These are phyloP conservation scores for Muscidifurax raptorellus DNA, from an alignment of 1,140 invertebrate species.

Conservation along the genomic window DNA sequence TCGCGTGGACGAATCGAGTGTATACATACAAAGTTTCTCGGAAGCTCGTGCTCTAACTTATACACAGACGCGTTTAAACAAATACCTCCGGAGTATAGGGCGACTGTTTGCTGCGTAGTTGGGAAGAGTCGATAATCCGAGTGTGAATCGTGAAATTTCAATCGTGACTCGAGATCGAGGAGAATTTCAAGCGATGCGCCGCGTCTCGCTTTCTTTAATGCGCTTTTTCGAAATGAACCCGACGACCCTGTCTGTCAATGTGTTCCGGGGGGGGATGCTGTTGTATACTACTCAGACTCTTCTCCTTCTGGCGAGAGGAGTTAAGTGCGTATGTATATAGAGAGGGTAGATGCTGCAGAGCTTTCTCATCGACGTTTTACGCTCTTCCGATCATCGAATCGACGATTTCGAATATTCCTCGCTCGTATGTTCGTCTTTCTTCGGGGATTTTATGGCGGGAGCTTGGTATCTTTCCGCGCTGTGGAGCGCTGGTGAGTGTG, in stretches of 20 bases:
- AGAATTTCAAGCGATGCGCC: background rate
- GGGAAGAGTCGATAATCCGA: constrained; percentile 24
- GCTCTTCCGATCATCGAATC: constrained; percentile 49
- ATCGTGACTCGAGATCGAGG: constrained; percentile 31
- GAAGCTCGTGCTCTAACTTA: background rate
- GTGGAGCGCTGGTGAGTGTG: background rate
- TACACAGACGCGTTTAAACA: constrained; percentile 29
- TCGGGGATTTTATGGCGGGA: constrained; percentile 43
- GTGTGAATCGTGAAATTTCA: constrained; percentile 42
- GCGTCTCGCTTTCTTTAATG: constrained; percentile 36
- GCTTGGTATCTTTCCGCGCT: constrained; percentile 27
- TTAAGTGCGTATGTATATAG: constrained; percentile 18
- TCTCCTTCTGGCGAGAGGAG: background rate
- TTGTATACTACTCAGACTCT: background rate
- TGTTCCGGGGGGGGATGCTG: background rate
- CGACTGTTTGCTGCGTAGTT: background rate
- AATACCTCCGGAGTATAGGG: constrained; percentile 19
- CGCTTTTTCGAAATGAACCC: constrained; percentile 46
- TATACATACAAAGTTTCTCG: constrained; percentile 42
- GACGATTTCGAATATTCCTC: constrained; percentile 49
- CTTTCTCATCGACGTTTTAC: constrained; percentile 49
- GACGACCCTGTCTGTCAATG: constrained; percentile 28
- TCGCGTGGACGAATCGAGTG: background rate
- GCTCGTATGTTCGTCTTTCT: constrained; percentile 47
- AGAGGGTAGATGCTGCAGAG: constrained; percentile 3